phyloP scores from a whole-genome alignment of 1,140 invertebrate genomes.

The Metaphire vulgaris region DNA sequence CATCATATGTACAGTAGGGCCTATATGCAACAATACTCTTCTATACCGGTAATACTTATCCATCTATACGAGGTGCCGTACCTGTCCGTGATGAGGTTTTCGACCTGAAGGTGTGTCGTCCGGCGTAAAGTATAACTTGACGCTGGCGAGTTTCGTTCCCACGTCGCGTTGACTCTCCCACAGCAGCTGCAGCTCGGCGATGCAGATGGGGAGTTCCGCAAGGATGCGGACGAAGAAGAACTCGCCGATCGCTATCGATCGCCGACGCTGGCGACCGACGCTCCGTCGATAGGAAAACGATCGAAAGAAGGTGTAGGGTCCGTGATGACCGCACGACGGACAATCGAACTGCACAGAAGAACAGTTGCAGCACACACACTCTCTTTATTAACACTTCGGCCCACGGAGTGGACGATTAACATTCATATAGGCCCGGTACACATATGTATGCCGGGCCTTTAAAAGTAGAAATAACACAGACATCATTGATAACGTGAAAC shows the following conservation, averaged over 20 bases:
- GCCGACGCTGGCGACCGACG: slow-evolving; percentile 56
- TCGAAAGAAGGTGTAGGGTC: slow-evolving; percentile 85
- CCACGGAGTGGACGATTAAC: background rate
- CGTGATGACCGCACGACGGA: slow-evolving; percentile 74
- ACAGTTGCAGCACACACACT: background rate
- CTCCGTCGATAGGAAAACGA: slow-evolving; percentile 60
- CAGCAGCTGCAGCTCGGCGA: slow-evolving; percentile 80
- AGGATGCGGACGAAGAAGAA: slow-evolving; percentile 88
- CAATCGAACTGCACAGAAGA: slow-evolving; percentile 65
- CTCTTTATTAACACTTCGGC: background rate
- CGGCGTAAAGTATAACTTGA: slow-evolving; percentile 82
- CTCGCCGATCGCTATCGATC: slow-evolving; percentile 72
- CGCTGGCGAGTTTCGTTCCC: slow-evolving; percentile 69
- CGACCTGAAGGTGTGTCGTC: slow-evolving; percentile 85
- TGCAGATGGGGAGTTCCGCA: slow-evolving; percentile 69
- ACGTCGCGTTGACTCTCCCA: slow-evolving; percentile 74
- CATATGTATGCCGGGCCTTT: background rate
- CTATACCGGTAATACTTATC: no score
- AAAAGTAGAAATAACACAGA: no score
- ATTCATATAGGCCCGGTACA: background rate
- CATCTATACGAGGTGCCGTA: no score
- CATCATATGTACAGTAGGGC: no score
- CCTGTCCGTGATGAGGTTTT: slow-evolving; percentile 76
- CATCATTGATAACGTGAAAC: no score
- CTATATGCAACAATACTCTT: no score